phyloP scores from a whole-genome alignment of 2,888 invertebrate genomes.

The Mactromeris polynyma region DNA sequence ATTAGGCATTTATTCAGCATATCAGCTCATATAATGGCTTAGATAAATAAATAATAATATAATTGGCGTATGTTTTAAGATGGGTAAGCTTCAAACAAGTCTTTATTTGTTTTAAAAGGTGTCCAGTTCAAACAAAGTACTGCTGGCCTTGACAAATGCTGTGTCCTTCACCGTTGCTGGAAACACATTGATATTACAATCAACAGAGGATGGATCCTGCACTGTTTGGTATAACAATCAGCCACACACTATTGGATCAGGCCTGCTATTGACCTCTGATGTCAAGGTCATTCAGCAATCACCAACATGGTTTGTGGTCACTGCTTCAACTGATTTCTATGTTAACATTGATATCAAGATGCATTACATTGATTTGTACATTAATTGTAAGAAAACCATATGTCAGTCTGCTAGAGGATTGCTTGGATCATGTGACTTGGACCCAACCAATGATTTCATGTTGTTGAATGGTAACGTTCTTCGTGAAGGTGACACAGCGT shows the following conservation, averaged over 20 bases:
- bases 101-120: conserved; percentile 40
- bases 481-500: conserved; percentile 24
- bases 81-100: neutral
- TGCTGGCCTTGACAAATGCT: conserved; percentile 57
- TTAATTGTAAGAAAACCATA: conserved; percentile 45
- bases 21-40: too few relatives aligned
- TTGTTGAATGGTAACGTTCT: conserved; percentile 60
- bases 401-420: conserved; percentile 65
- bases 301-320: conserved; percentile 60
- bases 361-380: conserved; percentile 59
- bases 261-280: conserved; percentile 44
- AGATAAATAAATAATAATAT: too few relatives aligned
- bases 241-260: conserved; percentile 54
- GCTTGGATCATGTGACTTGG: conserved; percentile 71
- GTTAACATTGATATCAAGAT: conserved; percentile 66
- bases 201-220: conserved; percentile 35
- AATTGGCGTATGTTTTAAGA: too few relatives aligned
- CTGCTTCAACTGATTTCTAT: conserved; percentile 48
- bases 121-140: conserved; percentile 51
- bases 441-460: conserved; percentile 69
- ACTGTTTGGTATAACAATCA: conserved; percentile 64
- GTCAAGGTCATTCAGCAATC: conserved; percentile 55
- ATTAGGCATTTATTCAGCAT: too few relatives aligned
- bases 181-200: conserved; percentile 57
- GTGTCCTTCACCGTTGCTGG: conserved; percentile 56